Conservation (phyloP, 2,888 invertebrate species). For the Thysanoteuthis rhombus region DNA sequence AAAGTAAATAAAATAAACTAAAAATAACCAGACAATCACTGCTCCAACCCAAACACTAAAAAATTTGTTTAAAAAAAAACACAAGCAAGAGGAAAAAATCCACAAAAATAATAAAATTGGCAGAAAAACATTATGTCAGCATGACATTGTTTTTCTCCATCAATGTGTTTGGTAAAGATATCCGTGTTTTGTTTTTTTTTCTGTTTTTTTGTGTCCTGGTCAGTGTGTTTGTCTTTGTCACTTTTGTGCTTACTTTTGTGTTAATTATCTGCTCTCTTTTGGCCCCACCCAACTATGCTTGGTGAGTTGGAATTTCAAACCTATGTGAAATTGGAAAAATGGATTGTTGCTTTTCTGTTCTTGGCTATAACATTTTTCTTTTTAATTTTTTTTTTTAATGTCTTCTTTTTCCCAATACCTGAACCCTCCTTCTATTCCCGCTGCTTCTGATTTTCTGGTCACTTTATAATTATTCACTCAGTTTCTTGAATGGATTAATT, state of each 20-base stretch:
- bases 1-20: background rate
- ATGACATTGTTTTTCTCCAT: background rate
- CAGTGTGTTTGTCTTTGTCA: background rate
- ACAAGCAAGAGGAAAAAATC: background rate
- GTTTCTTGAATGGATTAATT: slow-evolving; percentile 22
- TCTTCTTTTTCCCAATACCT: background rate
- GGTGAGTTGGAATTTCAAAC: background rate
- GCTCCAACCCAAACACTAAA: background rate
- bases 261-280: background rate
- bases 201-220: background rate
- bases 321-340: background rate
- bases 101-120: background rate
- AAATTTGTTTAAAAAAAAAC: background rate
- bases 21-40: background rate
- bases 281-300: background rate
- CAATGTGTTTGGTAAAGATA: background rate
- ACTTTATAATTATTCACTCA: slow-evolving; percentile 30
- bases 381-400: background rate
- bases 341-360: background rate
- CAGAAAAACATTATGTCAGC: background rate
- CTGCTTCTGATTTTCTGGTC: background rate
- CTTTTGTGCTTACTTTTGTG: background rate
- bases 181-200: background rate
- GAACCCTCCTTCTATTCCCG: background rate
- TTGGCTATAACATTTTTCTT: background rate